phyloP scores from a whole-genome alignment of 2,113 vertebrate species.

The Heterotilapia buettikoferi region DNA sequence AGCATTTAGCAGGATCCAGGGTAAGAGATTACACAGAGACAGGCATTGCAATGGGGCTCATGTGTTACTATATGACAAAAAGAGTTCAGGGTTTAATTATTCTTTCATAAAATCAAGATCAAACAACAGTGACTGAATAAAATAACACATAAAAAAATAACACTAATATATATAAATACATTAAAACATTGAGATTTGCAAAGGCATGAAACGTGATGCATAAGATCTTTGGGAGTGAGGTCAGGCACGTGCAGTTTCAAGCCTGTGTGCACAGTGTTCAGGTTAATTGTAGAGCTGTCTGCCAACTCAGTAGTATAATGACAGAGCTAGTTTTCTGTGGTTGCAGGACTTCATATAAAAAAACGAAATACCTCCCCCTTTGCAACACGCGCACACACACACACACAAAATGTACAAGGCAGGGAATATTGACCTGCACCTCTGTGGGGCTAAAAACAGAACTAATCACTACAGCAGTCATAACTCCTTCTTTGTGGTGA shows the following conservation, averaged over 20 bases:
- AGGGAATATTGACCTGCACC: slow-evolving; percentile 69
- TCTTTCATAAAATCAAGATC: neutral
- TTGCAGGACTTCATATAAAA: slow-evolving; percentile 23
- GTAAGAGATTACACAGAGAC: neutral
- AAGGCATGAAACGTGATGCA: neutral
- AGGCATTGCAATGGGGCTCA: neutral
- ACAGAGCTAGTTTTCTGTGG: slow-evolving; percentile 47
- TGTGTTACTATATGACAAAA: neutral
- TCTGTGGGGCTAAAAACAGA: slow-evolving; percentile 69
- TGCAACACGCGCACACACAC: neutral
- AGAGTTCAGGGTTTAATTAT: neutral
- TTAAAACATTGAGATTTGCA: neutral
- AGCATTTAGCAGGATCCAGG: neutral
- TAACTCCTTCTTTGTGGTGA: slow-evolving; percentile 58
- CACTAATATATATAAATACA: neutral
- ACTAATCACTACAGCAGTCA: slow-evolving; percentile 61
- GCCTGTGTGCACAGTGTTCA: slow-evolving; percentile 12
- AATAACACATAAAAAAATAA: neutral
- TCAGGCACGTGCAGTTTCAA: neutral
- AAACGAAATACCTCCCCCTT: slow-evolving; percentile 11
- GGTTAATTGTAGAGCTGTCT: slow-evolving; percentile 66
- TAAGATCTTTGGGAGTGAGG: neutral
- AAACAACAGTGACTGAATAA: neutral
- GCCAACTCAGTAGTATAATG: slow-evolving; percentile 57
- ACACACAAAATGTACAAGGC: neutral